phyloP scores from a whole-genome alignment of 1,140 invertebrate species.

The Drosophila nebulosa region DNA sequence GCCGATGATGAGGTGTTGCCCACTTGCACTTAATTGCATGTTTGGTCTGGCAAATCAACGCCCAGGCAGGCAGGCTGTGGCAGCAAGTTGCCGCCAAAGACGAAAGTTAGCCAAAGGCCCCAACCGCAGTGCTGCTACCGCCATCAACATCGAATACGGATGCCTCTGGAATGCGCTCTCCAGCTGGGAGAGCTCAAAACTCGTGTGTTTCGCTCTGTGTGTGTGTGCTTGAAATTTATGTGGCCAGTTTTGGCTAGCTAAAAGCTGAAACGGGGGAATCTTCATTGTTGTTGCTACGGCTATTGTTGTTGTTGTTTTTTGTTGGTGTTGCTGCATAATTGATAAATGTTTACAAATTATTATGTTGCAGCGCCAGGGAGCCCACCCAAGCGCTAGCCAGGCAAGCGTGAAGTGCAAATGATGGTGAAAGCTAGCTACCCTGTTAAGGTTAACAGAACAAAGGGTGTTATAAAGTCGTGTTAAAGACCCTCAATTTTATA shows the following conservation, averaged over 20 bases:
- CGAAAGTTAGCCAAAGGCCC: background rate
- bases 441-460: background rate
- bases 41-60: constrained; percentile 65
- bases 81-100: background rate
- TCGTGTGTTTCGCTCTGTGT: background rate
- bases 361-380: constrained; percentile 58
- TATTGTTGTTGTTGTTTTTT: constrained; percentile 50
- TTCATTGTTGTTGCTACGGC: constrained; percentile 30
- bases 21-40: constrained; percentile 73
- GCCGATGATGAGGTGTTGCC: constrained; percentile 58
- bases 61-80: constrained; percentile 18
- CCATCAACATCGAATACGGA: constrained; percentile 28
- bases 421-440: constrained; percentile 5
- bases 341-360: constrained; percentile 78
- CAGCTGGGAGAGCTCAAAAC: background rate
- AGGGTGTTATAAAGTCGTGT: background rate
- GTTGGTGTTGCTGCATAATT: constrained; percentile 72
- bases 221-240: constrained; percentile 59
- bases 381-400: constrained; percentile 49
- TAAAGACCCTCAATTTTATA: no score
- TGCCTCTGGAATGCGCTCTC: constrained; percentile 48
- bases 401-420: background rate
- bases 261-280: constrained; percentile 15
- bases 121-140: background rate
- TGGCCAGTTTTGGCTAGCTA: constrained; percentile 53